Evolutionary conservation across 2,888 invertebrate genomes (phyloP), one percentile per base, ranked within the genome.

Genomic region (Cyrtodaria siliqua): DNA sequence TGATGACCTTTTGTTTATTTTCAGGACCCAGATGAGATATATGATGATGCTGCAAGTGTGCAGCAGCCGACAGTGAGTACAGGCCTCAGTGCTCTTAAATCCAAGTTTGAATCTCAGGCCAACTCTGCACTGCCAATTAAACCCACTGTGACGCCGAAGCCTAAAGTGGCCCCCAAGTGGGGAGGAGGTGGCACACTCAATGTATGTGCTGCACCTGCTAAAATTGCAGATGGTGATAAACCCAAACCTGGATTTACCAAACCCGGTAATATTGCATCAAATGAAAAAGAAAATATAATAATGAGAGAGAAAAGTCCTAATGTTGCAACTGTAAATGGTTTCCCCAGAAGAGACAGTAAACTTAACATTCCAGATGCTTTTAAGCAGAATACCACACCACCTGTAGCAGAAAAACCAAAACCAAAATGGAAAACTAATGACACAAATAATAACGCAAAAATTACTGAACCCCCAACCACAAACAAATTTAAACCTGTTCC

Each of bases 341-440:
- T 60, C 44, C 18, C 20, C 14, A 64, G 53, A 60, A 59, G 60
- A 55, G 47, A 69, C 24, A 64, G 64, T 64, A 61, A 56, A 42
- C 4, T 61, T 8, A 64, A 66, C 60, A 75, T 69, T 75, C 64
- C 69, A 55, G 60, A 44, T 23, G 64, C 55, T 12, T 75, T 75
- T 56, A 49, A 53, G 18, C 42, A 16, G 8, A 47, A 16, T 26
- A 29, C 23, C 2, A 42, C 38, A 26, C 56, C 60, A 14, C 50
- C 64, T 40, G 44, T 29, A 8, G 44, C 57, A 44, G 26, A 53
- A 24, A 75, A 75, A 50, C 59, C 66, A 6, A 64, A 61, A 33
- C 40, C 60, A 38, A 64, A 38, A 57, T 64, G 64, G 60, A 63
- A 44, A 60, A 56, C 40, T 14, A 40, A 50, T 52, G 66, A 75